phyloP scores from a whole-genome alignment of 2,888 invertebrate species.

The Apodemia mormo region DNA sequence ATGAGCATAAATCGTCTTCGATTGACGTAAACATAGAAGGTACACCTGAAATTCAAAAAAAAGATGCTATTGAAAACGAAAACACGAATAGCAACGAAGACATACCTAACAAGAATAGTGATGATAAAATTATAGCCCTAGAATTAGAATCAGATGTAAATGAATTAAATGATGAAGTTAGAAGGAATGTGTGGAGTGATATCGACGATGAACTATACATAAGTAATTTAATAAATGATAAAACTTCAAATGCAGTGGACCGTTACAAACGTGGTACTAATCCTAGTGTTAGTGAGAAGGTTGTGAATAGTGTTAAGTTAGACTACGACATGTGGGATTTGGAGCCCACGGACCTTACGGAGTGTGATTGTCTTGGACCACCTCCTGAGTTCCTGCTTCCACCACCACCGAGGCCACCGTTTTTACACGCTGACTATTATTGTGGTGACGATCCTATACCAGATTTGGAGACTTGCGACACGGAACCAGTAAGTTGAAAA shows the following conservation, averaged over 20 bases:
- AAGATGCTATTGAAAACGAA: slow-evolving; percentile 33
- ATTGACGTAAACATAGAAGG: slow-evolving; percentile 32
- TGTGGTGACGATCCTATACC: slow-evolving; percentile 87
- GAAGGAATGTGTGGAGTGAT: slow-evolving; percentile 74
- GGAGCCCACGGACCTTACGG: slow-evolving; percentile 85
- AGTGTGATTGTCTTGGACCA: slow-evolving; percentile 89
- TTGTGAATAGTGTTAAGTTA: slow-evolving; percentile 81
- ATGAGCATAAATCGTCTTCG: slow-evolving; percentile 27
- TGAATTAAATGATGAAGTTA: slow-evolving; percentile 61
- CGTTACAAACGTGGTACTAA: slow-evolving; percentile 76
- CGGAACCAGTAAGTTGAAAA: slow-evolving; percentile 85
- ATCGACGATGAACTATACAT: slow-evolving; percentile 78
- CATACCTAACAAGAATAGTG: slow-evolving; percentile 27
- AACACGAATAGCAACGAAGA: slow-evolving; percentile 29
- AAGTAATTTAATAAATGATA: slow-evolving; percentile 69
- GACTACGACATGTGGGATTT: slow-evolving; percentile 87
- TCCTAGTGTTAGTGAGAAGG: slow-evolving; percentile 73
- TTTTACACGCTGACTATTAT: slow-evolving; percentile 85
- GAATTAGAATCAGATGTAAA: slow-evolving; percentile 44
- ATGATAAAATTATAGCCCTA: slow-evolving; percentile 58
- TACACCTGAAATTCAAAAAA: slow-evolving; percentile 47
- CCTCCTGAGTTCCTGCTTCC: slow-evolving; percentile 88
- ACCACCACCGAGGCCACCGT: slow-evolving; percentile 88
- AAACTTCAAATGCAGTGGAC: slow-evolving; percentile 71
- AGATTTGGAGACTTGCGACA: slow-evolving; percentile 88